These are phyloP conservation scores for Bubo bubo DNA, from an alignment of 2,113 vertebrate genomes.

Conservation along the genomic window DNA sequence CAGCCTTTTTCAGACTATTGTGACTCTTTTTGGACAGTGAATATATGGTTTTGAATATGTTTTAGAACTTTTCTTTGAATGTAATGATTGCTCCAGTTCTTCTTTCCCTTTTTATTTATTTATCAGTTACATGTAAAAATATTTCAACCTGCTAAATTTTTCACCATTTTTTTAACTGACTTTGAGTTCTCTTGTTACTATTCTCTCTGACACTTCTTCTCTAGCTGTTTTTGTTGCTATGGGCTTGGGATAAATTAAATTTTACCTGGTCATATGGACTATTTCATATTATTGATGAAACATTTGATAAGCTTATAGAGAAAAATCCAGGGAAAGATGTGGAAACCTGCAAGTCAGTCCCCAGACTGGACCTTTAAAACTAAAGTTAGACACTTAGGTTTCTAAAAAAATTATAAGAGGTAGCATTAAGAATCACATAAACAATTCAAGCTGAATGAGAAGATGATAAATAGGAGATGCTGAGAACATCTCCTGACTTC, in stretches of 20 bases:
- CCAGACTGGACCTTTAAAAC: not conserved
- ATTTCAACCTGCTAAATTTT: not conserved
- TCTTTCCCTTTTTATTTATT: not conserved
- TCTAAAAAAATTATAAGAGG: not conserved
- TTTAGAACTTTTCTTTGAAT: not conserved
- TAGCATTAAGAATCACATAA: not conserved
- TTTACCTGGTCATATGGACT: not conserved
- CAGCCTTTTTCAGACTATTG: not conserved
- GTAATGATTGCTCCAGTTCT: not conserved
- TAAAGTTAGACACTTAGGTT: not conserved
- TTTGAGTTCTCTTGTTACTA: not conserved
- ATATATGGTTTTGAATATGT: not conserved
- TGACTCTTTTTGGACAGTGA: not conserved
- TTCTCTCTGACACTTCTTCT: not conserved
- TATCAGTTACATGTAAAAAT: not conserved
- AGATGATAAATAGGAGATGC: not conserved
- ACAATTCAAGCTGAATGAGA: not conserved
- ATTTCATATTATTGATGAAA: not conserved
- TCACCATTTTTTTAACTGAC: not conserved
- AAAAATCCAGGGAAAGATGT: not conserved
- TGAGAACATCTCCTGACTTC: not conserved
- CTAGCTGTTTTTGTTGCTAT: not conserved
- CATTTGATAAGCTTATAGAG: not conserved
- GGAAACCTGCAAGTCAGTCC: not conserved
- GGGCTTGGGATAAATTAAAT: not conserved